Conservation (phyloP, 2,888 invertebrate species). For the Biston stratarius region DNA sequence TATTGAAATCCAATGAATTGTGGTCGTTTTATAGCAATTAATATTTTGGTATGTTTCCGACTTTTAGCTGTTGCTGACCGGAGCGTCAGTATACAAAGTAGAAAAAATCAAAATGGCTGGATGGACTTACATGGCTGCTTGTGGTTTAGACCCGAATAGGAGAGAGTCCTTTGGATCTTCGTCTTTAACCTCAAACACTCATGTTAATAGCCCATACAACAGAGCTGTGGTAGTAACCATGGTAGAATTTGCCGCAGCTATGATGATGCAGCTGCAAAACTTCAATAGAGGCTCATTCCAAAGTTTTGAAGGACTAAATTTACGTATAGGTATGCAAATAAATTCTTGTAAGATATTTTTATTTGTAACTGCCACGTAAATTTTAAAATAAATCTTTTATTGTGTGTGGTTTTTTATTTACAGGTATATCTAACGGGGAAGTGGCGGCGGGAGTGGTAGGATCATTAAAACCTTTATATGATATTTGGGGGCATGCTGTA, state of each 20-base stretch:
- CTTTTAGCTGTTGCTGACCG: conserved; percentile 87
- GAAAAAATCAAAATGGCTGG: conserved; percentile 99
- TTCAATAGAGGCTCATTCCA: conserved; percentile 88
- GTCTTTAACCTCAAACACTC: conserved; percentile 53
- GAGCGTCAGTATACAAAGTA: conserved; percentile 88
- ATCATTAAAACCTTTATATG: conserved; percentile 96
- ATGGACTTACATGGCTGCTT: conserved; percentile 99
- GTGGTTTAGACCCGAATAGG: conserved; percentile 93
- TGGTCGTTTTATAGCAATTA: not conserved
- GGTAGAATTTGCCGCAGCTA: conserved; percentile 82
- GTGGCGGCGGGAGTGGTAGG: conserved; percentile 98
- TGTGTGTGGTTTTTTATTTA: conserved; percentile 13
- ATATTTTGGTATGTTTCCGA: not conserved
- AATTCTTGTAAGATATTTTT: not conserved
- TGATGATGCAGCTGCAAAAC: conserved; percentile 82
- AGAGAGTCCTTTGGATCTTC: conserved; percentile 85
- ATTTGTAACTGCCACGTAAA: not conserved
- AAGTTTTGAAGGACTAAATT: conserved; percentile 87
- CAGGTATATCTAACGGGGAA: conserved; percentile 95
- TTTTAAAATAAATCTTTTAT: not conserved
- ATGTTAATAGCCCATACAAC: conserved; percentile 71
- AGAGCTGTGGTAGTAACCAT: conserved; percentile 77
- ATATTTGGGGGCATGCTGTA: conserved; percentile 98
- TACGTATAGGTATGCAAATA: conserved; percentile 89
- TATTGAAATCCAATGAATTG: not conserved